These are phyloP conservation scores for Metalampra italica DNA, from an alignment of 2,888 invertebrate species.

Conservation along the genomic window DNA sequence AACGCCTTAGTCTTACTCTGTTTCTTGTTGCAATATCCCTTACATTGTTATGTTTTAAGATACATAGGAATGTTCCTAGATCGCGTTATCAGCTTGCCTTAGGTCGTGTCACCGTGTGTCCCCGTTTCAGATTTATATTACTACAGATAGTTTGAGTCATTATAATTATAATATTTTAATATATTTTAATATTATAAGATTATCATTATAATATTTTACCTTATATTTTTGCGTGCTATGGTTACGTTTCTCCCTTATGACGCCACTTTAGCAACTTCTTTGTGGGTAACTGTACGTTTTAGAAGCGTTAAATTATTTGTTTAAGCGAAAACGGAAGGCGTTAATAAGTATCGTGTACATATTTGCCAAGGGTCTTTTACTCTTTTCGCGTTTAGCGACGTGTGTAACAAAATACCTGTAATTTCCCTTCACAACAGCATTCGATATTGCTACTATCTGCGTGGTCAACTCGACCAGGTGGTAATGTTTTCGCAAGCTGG, in stretches of 20 bases:
- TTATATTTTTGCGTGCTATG: no score
- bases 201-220: no score
- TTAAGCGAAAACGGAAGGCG: no score
- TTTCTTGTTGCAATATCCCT: conserved; percentile 31
- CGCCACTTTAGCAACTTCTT: no score
- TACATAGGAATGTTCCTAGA: conserved; percentile 50
- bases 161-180: no score
- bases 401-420: no score
- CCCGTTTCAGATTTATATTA: conserved; percentile 39
- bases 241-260: no score
- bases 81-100: conserved; percentile 59
- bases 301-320: no score
- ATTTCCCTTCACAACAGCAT: no score
- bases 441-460: not conserved
- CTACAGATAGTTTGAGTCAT: no score
- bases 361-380: not conserved
- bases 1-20: not conserved
- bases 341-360: conserved; percentile 3
- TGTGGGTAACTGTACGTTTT: no score
- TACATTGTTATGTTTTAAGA: conserved; percentile 37
- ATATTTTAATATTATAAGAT: no score
- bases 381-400: not conserved
- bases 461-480: not conserved
- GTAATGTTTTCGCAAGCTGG: conserved; percentile 12
- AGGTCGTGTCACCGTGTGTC: conserved; percentile 58